Evolutionary conservation across 2,113 vertebrate species (phyloP).

Genomic region (Rousettus leschenaultii): DNA sequence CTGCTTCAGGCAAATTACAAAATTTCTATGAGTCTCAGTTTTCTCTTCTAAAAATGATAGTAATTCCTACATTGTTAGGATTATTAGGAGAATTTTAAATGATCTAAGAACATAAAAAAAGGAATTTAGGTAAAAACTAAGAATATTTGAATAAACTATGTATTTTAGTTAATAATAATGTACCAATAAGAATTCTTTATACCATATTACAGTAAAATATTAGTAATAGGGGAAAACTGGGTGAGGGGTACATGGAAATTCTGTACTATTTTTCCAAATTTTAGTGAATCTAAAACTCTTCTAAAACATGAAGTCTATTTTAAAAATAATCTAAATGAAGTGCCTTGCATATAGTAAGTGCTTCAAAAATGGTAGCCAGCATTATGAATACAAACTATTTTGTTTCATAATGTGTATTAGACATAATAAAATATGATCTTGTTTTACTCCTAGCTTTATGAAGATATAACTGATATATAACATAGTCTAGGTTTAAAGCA

Average conservation of each 20-base stretch:
- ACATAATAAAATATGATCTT: not conserved
- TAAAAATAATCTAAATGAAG: not conserved
- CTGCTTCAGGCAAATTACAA: not conserved
- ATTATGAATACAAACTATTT: not conserved
- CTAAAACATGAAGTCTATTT: not conserved
- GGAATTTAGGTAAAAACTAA: not conserved
- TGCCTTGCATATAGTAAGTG: not conserved
- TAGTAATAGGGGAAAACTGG: not conserved
- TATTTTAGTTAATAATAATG: not conserved
- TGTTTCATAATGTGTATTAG: not conserved
- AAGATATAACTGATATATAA: not conserved
- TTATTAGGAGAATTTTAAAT: not conserved
- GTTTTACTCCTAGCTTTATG: not conserved
- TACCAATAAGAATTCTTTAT: not conserved
- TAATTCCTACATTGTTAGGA: not conserved
- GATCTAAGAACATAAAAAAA: not conserved
- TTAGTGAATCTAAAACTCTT: not conserved
- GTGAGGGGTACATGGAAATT: not conserved
- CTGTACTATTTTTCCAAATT: not conserved
- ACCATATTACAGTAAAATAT: not conserved
- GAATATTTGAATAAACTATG: not conserved
- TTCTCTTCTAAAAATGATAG: not conserved
- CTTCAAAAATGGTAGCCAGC: not conserved
- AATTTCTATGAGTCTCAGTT: not conserved
- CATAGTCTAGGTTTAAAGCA: not conserved